A percentile compares a stretch with the other conserved stretches of the same genome.
Evolutionary conservation across 2,888 invertebrate species (phyloP).

Genomic region (Bhutanitis thaidina): DNA sequence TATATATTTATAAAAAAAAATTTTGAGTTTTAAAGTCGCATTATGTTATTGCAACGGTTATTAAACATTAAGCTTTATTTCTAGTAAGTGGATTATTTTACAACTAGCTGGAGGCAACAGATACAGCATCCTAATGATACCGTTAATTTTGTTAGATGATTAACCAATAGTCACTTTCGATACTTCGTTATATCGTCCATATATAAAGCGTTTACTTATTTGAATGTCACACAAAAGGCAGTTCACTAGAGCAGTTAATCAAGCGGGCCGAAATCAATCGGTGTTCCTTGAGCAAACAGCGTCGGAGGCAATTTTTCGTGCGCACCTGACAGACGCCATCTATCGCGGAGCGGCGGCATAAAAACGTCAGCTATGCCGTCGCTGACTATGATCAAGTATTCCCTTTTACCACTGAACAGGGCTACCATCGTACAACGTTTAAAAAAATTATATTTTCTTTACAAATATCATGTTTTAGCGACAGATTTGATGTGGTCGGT

Average conservation of each 20-base stretch:
- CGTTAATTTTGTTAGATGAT: too few species aligned
- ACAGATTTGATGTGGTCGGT: too few species aligned
- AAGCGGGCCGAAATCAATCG: constrained; percentile 35
- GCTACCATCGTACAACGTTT: constrained; percentile 23
- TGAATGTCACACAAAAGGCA: background rate
- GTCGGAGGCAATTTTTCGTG: constrained; percentile 54
- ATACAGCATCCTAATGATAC: too few species aligned
- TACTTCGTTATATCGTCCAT: too few species aligned
- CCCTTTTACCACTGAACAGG: constrained; percentile 37
- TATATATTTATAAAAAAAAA: background rate
- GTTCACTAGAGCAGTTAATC: constrained; percentile 28
- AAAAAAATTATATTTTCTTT: too few species aligned
- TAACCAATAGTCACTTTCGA: too few species aligned
- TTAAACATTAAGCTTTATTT: too few species aligned
- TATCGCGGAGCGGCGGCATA: constrained; percentile 49
- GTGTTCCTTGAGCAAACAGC: constrained; percentile 34
- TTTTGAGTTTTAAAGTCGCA: background rate
- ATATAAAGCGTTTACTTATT: background rate
- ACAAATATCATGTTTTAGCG: too few species aligned
- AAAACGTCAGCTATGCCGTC: constrained; percentile 57
- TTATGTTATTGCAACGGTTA: too few species aligned
- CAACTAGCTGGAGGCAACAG: too few species aligned
- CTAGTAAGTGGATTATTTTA: too few species aligned
- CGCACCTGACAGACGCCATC: constrained; percentile 58
- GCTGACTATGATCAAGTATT: constrained; percentile 63